Conservation (phyloP, 2,113 vertebrate genomes). For the Scytalopus superciliaris region DNA sequence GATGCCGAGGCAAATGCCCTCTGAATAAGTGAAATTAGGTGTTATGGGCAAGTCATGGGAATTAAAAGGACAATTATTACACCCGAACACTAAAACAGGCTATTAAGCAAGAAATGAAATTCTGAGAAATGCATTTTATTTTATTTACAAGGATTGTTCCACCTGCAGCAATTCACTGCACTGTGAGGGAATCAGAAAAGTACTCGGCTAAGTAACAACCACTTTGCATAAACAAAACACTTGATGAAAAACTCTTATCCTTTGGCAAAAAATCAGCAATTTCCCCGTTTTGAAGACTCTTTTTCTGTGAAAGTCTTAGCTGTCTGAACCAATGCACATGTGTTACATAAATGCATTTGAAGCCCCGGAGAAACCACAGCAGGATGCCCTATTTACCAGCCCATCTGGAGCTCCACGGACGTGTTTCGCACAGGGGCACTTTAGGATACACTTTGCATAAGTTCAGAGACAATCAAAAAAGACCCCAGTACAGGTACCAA, state of each 20-base stretch:
- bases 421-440: background rate
- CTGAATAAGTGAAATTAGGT: slow-evolving; percentile 59
- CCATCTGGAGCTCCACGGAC: background rate
- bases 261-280: background rate
- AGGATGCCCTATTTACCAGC: background rate
- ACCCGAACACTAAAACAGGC: slow-evolving; percentile 21
- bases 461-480: background rate
- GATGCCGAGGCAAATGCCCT: slow-evolving; percentile 54
- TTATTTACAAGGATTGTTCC: background rate
- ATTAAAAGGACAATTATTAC: background rate
- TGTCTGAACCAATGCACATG: background rate
- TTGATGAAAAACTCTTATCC: background rate
- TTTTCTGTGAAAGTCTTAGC: background rate
- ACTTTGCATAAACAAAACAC: background rate
- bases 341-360: background rate
- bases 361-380: background rate
- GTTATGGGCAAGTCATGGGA: background rate
- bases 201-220: background rate
- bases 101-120: slow-evolving; percentile 32
- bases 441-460: background rate
- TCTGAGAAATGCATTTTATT: background rate
- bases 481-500: background rate
- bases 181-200: background rate
- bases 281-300: background rate
- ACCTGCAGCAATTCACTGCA: background rate